Evolutionary conservation across 1,140 invertebrate genomes (phyloP), one percentile per base, ranked within the genome.

Genomic region (Megathymus violae): DNA sequence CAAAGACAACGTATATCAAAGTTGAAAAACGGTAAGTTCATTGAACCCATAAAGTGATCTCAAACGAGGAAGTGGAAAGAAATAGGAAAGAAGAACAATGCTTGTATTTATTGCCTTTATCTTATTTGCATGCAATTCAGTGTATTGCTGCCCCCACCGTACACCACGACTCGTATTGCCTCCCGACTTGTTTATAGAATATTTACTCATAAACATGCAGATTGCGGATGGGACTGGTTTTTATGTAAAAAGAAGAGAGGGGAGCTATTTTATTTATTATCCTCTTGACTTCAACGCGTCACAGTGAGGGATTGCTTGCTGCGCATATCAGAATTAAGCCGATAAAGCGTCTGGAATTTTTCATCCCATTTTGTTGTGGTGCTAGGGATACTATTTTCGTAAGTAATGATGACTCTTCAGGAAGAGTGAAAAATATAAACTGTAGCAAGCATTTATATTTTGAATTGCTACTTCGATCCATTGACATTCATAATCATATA

Each of bases 191-290:
- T 89, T 89, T 87, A 91, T 91, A 89, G 85, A 91, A 91, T 89
- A 89, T 89, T 87, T 84, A 72, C 82, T 88, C 87, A 91, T 91
- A 91, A 91, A 91, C 88, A 88, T 91, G 88, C 82, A 91, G 88
- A 91, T 91, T 91, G 85, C 81, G 84, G 85, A 82, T 85, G 85
- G 78, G 82, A 85, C 82, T 76, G 74, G 76, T 87, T 89, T 90
- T 89, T 89, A 88, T 88, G 80, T 83, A 78, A 85, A 88, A 85
- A 76, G 79, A 76, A 64, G 69, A 73, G 82, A 79, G 82, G 88
- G 85, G 80, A 82, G 78, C 69, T 66, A 74, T 89, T 88, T 89
- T 91, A 91, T 91, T 91, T 91, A 91, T 91, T 88, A 74, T 82
- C 76, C 80, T 84, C 88, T 85, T 86, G 85, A 88, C 81, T 84